Evolutionary conservation across 1,140 invertebrate genomes (phyloP).

Genomic region (Saxidomus purpurata): DNA sequence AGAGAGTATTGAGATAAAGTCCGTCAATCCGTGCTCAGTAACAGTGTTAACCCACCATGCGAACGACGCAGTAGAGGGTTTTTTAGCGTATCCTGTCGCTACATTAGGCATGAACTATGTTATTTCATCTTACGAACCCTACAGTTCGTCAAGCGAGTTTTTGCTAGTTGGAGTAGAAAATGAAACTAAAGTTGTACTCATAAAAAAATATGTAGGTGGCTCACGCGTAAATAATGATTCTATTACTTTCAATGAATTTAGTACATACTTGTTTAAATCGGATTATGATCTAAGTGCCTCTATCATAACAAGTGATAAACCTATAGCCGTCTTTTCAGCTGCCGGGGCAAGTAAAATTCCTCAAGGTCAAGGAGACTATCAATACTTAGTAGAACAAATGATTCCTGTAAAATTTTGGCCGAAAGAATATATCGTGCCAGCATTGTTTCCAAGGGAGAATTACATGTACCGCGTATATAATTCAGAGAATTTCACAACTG

Average conservation of each 20-base stretch:
- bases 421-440: neutral
- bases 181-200: neutral
- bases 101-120: neutral
- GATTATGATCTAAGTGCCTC: neutral
- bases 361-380: neutral
- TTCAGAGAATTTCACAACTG: neutral
- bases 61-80: neutral
- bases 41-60: neutral
- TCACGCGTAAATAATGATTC: neutral
- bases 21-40: neutral
- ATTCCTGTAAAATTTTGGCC: conserved; percentile 10
- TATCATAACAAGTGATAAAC: conserved; percentile 13
- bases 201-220: neutral
- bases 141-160: conserved; percentile 4
- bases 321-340: neutral
- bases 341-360: neutral
- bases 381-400: conserved; percentile 22
- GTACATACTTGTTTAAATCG: neutral
- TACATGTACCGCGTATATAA: neutral
- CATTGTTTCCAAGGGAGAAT: neutral
- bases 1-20: neutral
- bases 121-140: conserved; percentile 2
- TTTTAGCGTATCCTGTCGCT: neutral
- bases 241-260: neutral
- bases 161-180: neutral